Evolutionary conservation across 1,140 invertebrate genomes (phyloP).

Genomic region (Anastrepha obliqua): DNA sequence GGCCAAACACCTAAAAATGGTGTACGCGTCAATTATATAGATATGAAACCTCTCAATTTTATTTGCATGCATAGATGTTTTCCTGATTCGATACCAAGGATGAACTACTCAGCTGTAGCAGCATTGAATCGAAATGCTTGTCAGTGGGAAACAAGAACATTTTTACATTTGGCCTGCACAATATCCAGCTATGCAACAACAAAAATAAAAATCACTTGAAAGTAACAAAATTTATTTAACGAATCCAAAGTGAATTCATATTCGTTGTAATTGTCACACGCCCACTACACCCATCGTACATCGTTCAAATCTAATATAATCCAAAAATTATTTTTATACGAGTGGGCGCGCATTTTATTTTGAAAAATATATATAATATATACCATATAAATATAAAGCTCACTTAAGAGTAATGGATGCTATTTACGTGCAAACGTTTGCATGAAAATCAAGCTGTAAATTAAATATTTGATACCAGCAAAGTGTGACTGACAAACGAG

Average conservation of each 20-base stretch:
- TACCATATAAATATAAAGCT: background rate
- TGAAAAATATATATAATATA: background rate
- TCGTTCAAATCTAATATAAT: constrained; percentile 17
- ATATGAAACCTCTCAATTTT: no score
- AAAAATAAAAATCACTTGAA: background rate
- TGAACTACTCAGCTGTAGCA: background rate
- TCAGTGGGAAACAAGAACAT: background rate
- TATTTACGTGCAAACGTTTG: background rate
- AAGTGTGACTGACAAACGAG: constrained; percentile 17
- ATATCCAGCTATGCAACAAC: background rate
- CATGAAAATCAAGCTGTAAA: constrained; percentile 54
- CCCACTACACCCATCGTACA: constrained; percentile 2
- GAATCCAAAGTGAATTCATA: background rate
- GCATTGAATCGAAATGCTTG: background rate
- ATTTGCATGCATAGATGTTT: no score
- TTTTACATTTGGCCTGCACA: background rate
- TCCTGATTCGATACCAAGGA: no score
- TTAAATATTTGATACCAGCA: constrained; percentile 18
- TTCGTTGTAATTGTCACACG: constrained; percentile 28
- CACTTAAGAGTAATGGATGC: background rate
- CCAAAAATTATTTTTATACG: background rate
- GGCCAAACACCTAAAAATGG: no score
- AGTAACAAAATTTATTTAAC: background rate
- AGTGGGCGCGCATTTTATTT: background rate
- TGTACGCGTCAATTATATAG: no score